Conservation (phyloP, 92 coral and sea anemone species). For the Porites evermanni region DNA sequence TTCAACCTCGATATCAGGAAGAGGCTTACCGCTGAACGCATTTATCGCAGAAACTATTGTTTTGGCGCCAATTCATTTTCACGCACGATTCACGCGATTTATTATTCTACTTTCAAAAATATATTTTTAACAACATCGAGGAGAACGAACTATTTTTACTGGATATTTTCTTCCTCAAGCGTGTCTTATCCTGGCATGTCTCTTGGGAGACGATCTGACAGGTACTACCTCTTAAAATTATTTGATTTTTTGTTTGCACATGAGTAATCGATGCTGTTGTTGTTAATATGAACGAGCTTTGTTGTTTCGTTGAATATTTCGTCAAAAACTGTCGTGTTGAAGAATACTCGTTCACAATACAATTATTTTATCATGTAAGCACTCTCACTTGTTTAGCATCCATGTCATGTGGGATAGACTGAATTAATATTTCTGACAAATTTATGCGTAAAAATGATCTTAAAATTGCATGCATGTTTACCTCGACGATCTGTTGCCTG, state of each 20-base stretch:
- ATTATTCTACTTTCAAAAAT: background rate
- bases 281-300: conserved; percentile 3
- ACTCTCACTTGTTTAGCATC: background rate
- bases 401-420: background rate
- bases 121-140: background rate
- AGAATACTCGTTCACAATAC: background rate
- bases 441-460: background rate
- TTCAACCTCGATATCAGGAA: background rate
- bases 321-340: background rate
- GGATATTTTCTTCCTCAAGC: background rate
- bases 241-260: background rate
- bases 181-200: conserved; percentile 57
- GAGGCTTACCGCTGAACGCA: conserved; percentile 35
- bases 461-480: background rate
- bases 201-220: conserved; percentile 72
- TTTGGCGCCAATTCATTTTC: conserved; percentile 56
- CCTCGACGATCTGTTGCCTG: background rate
- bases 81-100: background rate
- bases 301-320: background rate
- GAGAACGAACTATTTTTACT: background rate
- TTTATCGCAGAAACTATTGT: conserved; percentile 21
- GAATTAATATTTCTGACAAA: background rate
- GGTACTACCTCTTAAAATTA: conserved; percentile 28
- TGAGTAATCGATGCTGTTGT: background rate
- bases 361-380: background rate